These are phyloP conservation scores for Haplochromis vanheusdeni DNA, from an alignment of 2,113 vertebrate genomes.

Conservation along the genomic window DNA sequence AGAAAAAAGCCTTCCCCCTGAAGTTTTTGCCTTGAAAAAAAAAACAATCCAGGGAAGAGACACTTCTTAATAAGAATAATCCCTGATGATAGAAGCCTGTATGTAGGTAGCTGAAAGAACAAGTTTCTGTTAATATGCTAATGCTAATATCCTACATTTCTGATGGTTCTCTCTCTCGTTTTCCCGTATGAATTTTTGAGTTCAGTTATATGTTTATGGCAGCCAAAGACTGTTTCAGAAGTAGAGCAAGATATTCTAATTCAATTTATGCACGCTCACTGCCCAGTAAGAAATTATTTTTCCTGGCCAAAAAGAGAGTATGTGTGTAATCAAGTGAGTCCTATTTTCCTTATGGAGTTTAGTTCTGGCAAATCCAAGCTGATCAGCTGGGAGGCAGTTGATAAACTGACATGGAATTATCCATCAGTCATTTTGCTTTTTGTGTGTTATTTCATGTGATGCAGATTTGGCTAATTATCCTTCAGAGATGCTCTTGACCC, in stretches of 20 bases:
- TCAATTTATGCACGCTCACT: accelerated
- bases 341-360: neutral
- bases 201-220: neutral
- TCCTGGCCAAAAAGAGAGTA: neutral
- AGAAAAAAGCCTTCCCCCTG: accelerated
- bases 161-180: neutral
- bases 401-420: neutral
- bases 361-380: neutral
- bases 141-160: neutral
- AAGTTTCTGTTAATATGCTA: neutral
- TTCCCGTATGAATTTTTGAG: neutral
- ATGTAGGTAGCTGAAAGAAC: neutral
- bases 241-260: neutral
- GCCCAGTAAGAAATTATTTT: neutral
- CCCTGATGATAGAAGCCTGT: neutral
- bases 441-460: neutral
- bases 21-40: neutral
- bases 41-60: neutral
- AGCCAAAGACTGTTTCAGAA: neutral
- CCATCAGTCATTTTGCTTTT: neutral
- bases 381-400: neutral
- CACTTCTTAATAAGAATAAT: neutral
- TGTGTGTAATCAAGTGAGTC: neutral
- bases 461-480: neutral
- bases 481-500: neutral